phyloP scores from a whole-genome alignment of 2,888 invertebrate genomes.

The Cephus spinipes region DNA sequence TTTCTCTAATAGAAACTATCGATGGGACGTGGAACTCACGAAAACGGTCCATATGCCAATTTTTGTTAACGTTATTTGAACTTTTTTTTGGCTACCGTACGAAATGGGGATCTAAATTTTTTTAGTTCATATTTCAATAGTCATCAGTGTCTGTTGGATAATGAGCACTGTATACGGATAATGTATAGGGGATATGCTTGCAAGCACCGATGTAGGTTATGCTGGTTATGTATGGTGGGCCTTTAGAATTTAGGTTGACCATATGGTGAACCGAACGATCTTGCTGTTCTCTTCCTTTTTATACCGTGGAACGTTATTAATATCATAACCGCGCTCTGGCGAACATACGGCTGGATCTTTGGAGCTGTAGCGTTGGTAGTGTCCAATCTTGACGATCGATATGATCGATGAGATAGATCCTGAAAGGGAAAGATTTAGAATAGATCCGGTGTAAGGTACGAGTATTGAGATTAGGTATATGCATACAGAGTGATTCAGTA shows the following conservation, averaged over 20 bases:
- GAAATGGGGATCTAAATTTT: too few species aligned
- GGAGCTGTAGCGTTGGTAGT: neutral
- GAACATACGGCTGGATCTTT: neutral
- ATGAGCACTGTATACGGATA: neutral
- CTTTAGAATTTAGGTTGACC: conserved; percentile 54
- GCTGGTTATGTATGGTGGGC: conserved; percentile 35
- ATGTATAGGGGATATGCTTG: neutral
- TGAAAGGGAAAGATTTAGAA: neutral
- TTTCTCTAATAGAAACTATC: neutral
- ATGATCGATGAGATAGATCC: neutral
- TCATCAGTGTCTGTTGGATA: neutral
- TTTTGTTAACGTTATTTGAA: neutral
- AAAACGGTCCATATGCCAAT: neutral
- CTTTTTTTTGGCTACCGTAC: too few species aligned
- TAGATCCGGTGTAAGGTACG: neutral
- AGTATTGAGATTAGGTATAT: neutral
- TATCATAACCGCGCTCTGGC: conserved; percentile 23
- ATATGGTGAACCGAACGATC: conserved; percentile 47
- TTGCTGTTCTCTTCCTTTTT: conserved; percentile 37
- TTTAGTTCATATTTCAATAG: neutral
- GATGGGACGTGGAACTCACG: neutral
- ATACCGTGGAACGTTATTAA: conserved; percentile 35
- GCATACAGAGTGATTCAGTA: neutral
- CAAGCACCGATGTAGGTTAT: conserved; percentile 37
- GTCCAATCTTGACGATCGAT: neutral